Evolutionary conservation across 2,113 vertebrate genomes (phyloP), one percentile per base, ranked within the genome.

Genomic region (Potamarius usumacintae): DNA sequence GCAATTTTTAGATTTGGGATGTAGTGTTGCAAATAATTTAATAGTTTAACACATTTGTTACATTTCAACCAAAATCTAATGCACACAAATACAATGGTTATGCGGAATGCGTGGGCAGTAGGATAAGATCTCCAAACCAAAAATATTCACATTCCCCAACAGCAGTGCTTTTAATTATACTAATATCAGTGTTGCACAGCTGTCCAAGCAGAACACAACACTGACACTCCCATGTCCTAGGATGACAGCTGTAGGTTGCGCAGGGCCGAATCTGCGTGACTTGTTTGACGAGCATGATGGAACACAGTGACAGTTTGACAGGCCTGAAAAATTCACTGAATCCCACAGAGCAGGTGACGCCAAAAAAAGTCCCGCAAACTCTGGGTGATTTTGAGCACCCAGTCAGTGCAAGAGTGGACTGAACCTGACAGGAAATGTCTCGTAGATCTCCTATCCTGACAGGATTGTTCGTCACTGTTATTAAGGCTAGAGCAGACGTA

Each of bases 31-130:
- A 82, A 62, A 42, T 82, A 60, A 42, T 42, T 22, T 1, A 25
- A 62, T 82, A 1, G 25, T 79, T 58, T 62, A 82, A 25, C 18
- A 52, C 50, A 55, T 53, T 14, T 30, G 18, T 17, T 42, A 58
- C 65, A 84, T 69, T 80, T 48, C 55, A 63, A 77, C 57, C 52
- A 30, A 53, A 48, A 15, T 86, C 62, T 58, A 7, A 42, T 77
- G 11, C 74, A 27, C 18, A 11, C 84, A 27, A 27, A 78, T 67
- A 12, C 48, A 42, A 62, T 55, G 27, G 20, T 42, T 17, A 42
- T 72, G 52, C 58, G 27, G 48, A 42, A 42, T 69, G 27, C 20
- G n/a, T n/a, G n/a, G 27, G 18, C 20, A 86, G 57, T 1, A 42
- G 9, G 17, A 25, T 42, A 42, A 81, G 79, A n/a, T 60, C 57